Base-by-base conservation (phyloP, 2,888 invertebrate genomes). In the Athrips mouffetella region DNA sequence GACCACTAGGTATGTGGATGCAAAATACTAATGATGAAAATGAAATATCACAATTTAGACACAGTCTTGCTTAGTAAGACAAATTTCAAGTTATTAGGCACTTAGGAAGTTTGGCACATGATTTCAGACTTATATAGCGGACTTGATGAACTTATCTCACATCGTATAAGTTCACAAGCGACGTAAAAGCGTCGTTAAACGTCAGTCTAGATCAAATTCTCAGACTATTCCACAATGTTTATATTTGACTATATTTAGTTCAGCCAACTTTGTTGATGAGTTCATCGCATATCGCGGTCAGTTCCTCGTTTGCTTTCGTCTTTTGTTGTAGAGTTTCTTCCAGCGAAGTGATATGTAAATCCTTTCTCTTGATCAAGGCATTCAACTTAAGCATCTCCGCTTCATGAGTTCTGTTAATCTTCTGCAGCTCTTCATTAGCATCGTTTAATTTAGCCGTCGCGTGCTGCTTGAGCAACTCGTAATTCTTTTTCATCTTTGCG, bases 241-340 rank as follows among this genome's bases (percentile, higher is more conserved):
- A 58, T 48, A 53, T 57, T 46, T 29, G 46, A 21, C 53, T 58
- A 57, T 62, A 65, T 66, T 65, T 63, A 63, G 54, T 63, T 86
- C 76, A 87, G 47, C 81, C 82, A 50, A 89, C 88, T 79, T 86
- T 89, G 62, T 90, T 90, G 68, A 98, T 96, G 51, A 98, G 92
- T 85, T 98, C 98, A 89, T 98, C 98, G 89, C 97, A 95, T 68
- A 98, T 95, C 63, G 94, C 93, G 44, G 97, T 93, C 63, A 98
- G 87, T 78, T 97, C 96, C 60, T 93, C 91, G 73, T 97, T 97
- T 72, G 98, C 98, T 76, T 95, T 94, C 1, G 91, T 91, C 86
- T 97, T 98, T 73, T 97, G 97, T 55, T 94, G 92, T 31, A 98
- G 88, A 42, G 94, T 91, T 67, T 95, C 94, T 67, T 95, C 93